Base-by-base conservation (phyloP, 1,140 invertebrate species). In the Bicyclus anynana region DNA sequence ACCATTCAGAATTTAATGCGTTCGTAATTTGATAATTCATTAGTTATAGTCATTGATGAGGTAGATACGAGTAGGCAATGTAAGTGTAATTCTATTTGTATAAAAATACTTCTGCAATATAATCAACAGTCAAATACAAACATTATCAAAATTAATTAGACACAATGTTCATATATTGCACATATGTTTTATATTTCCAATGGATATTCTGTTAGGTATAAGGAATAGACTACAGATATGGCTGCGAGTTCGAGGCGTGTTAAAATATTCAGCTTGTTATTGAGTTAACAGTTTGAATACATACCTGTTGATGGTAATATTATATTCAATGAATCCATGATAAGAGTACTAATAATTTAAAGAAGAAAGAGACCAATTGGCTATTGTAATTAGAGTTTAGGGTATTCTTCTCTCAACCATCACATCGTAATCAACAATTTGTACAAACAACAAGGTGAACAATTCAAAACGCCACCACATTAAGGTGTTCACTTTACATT, bases 21-120 rank as follows among this genome's bases (percentile, higher is more conserved):
- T 64, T 63, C 40, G 54, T 52, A 52, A 64, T 65, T 63, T 64
- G 53, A 59, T 67, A 67, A 49, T 44, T 53, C 16, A 56, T 42
- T 69, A 71, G 37, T 65, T 74, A 76, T 67, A 72, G 62, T 76
- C 59, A 59, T 69, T 74, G 76, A 74, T 86, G 83, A 87, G 84
- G 81, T 87, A 87, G 84, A 80, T 80, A n/a, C n/a, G n/a, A n/a
- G n/a, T n/a, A 63, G 71, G 74, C 67, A 73, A 74, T 74, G 72
- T 70, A 59, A 70, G 69, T 81, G 75, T 73, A 55, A 84, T 69
- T 77, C 72, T 80, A 80, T 80, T 69, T 82, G 76, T 87, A 87
- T 87, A 87, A 87, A 87, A 87, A 87, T 87, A 87, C 74, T 85
- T 84, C 76, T 84, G 82, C 72, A 82, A 84, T 85, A 85, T 87